Conservation (phyloP, 2,888 invertebrate genomes). For the Eupithecia tripunctaria region DNA sequence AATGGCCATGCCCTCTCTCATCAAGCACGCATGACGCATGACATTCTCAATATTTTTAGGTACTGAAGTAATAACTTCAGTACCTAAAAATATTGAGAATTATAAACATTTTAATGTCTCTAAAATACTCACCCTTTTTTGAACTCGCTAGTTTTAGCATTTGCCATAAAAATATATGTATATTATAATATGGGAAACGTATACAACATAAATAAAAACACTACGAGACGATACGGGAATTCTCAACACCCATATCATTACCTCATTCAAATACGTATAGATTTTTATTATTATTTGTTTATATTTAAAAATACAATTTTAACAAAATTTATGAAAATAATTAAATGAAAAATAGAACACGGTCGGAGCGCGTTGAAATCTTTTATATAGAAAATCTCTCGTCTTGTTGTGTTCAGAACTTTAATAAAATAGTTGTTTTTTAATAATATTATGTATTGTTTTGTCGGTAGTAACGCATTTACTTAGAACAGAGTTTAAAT, state of each 20-base stretch:
- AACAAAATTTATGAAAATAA: neutral
- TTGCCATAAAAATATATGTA: too few species aligned
- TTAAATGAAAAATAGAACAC: neutral
- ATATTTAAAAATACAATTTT: neutral
- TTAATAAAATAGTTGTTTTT: too few species aligned
- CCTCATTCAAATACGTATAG: neutral
- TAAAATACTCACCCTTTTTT: too few species aligned
- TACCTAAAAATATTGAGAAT: too few species aligned
- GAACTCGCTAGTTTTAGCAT: too few species aligned
- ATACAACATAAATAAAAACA: too few species aligned
- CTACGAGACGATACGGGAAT: too few species aligned
- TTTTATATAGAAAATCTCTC: conserved; percentile 1
- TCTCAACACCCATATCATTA: neutral
- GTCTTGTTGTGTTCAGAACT: neutral
- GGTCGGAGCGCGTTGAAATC: neutral
- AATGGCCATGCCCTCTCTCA: neutral
- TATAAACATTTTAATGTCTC: too few species aligned
- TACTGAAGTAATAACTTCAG: too few species aligned
- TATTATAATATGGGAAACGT: too few species aligned
- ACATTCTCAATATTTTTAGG: neutral
- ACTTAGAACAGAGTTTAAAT: conserved; percentile 44
- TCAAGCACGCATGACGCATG: neutral
- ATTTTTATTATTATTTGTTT: neutral
- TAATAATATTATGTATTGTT: neutral
- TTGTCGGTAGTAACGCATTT: conserved; percentile 28